Evolutionary conservation across 2,888 invertebrate species (phyloP).

Genomic region (Noctua pronuba): DNA sequence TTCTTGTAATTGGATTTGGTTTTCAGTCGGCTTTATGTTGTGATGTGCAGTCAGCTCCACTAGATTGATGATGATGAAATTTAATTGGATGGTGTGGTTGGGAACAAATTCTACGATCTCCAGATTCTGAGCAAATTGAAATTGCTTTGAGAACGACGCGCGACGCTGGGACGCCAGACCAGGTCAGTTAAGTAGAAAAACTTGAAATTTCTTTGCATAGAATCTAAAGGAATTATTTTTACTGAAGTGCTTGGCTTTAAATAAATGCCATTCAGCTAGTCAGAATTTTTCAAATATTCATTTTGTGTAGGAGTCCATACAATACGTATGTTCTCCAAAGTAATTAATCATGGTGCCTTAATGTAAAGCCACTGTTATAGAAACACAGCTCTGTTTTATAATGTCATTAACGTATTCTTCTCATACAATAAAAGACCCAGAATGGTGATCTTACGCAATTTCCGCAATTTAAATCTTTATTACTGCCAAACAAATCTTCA

Average conservation of each 20-base stretch:
- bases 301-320: conserved; percentile 28
- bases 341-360: conserved; percentile 46
- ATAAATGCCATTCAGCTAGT: conserved; percentile 37
- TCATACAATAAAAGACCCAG: conserved; percentile 16
- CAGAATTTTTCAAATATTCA: conserved; percentile 35
- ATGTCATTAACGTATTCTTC: conserved; percentile 24
- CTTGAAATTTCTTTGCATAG: conserved; percentile 20
- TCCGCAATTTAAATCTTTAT: conserved; percentile 40
- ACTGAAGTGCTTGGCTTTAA: conserved; percentile 16
- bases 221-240: conserved; percentile 31
- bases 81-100: conserved; percentile 55
- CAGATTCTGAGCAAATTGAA: conserved; percentile 34
- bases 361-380: conserved; percentile 31
- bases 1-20: conserved; percentile 70
- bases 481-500: conserved; percentile 42
- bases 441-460: conserved; percentile 33
- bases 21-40: conserved; percentile 66
- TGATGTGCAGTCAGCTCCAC: conserved; percentile 65
- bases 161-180: conserved; percentile 9
- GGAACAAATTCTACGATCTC: conserved; percentile 33
- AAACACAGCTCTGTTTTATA: conserved; percentile 34
- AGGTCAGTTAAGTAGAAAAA: conserved; percentile 36
- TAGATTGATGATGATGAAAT: conserved; percentile 71
- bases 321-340: conserved; percentile 33
- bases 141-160: conserved; percentile 42